phyloP scores from a whole-genome alignment of 2,113 vertebrate species.

The Mormyrus iriodes region DNA sequence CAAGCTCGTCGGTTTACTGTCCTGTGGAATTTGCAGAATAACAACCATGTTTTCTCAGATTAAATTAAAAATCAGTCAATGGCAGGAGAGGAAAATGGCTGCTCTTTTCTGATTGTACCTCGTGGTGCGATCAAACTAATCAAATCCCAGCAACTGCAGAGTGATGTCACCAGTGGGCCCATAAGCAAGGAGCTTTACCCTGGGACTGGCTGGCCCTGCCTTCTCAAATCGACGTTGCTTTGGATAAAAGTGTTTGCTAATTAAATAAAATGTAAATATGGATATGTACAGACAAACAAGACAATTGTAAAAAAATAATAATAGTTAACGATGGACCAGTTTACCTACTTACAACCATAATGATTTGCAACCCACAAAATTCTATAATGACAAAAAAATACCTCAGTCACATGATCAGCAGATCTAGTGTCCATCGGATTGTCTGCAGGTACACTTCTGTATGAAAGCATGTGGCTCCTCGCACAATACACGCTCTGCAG shows the following conservation, averaged over 20 bases:
- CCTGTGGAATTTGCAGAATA: background rate
- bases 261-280: background rate
- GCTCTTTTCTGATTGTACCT: background rate
- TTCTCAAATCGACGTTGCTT: background rate
- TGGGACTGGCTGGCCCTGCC: background rate
- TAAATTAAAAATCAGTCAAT: background rate
- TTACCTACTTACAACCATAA: background rate
- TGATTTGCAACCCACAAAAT: background rate
- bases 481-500: background rate
- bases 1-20: background rate
- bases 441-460: background rate
- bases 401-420: background rate
- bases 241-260: background rate
- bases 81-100: background rate
- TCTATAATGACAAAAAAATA: background rate
- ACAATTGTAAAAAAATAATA: background rate
- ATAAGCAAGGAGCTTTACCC: background rate
- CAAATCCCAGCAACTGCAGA: background rate
- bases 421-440: background rate
- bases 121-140: background rate
- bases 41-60: background rate
- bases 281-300: background rate
- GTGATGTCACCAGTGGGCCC: background rate
- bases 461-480: background rate
- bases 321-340: background rate